These are phyloP conservation scores for Chlamydotis undulata DNA, from an alignment of 2,113 vertebrate genomes.

Conservation along the genomic window DNA sequence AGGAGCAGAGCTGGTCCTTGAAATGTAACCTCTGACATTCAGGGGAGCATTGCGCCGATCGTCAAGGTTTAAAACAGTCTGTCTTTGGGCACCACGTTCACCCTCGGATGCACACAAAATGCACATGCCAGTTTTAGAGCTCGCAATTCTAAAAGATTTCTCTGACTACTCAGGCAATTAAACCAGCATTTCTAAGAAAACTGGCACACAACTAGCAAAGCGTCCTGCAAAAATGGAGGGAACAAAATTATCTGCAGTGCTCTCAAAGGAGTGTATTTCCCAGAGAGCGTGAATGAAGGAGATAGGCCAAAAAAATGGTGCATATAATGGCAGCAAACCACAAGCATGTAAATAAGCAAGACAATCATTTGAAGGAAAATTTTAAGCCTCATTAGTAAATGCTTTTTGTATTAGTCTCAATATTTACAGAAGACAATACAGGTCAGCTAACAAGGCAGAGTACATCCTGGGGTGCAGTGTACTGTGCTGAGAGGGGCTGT, in stretches of 20 bases:
- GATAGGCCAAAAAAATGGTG: neutral
- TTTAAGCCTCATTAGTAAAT: slow-evolving; percentile 33
- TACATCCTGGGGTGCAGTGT: neutral
- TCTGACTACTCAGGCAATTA: neutral
- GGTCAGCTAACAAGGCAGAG: neutral
- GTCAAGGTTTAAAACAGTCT: neutral
- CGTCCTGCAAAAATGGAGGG: neutral
- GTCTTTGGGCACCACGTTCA: neutral
- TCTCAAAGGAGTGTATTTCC: neutral
- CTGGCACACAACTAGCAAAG: neutral
- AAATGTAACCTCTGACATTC: slow-evolving; percentile 42
- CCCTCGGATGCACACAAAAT: neutral
- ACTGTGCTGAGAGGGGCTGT: neutral
- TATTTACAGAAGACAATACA: slow-evolving; percentile 34
- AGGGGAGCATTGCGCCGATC: neutral
- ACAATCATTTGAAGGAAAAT: neutral
- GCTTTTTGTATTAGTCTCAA: slow-evolving; percentile 11
- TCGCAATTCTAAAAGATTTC: neutral
- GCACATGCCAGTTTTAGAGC: neutral
- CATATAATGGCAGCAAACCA: slow-evolving; percentile 30
- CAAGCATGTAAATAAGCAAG: slow-evolving; percentile 20
- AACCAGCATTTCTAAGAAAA: neutral
- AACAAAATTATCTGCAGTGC: neutral
- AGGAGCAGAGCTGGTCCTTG: neutral
- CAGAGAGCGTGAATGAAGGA: slow-evolving; percentile 1